Base-by-base conservation (phyloP, 2,797 vertebrate genomes). In the Botia almorhae region DNA sequence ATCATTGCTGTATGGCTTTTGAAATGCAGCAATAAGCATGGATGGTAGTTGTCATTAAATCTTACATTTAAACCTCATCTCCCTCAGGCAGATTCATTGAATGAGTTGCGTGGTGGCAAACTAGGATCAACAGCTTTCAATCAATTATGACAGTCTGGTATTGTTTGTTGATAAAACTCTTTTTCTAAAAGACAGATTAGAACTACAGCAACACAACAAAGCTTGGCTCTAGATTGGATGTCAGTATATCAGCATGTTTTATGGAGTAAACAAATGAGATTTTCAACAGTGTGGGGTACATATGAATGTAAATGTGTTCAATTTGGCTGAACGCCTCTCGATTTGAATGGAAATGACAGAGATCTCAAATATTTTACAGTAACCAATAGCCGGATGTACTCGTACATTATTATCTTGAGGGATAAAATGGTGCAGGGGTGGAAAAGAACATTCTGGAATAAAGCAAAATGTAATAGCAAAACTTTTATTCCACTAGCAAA, bases 1-100 rank as follows among this genome's bases (percentile, higher is more conserved):
- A 56, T 70, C 46, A 58, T 23, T 6, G 0, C n/a, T 55, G 58
- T 21, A 36, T 65, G 36, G 50, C 61, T 65, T 82, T 80, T 71
- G 70, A 69, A 58, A 76, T 76, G 5, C 43, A 46, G 17, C 2
- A 64, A 79, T 60, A 63, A 67, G 16, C 67, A 67, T 36, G 73
- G 67, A 76, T 61, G 56, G 58, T 55, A 51, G 58, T 63, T 80
- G 61, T 76, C 73, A 84, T 72, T 55, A 76, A 67, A 55, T 46
- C 17, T 4, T 74, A 64, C 61, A 76, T 71, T 36, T 56, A 78
- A 76, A 76, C 33, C 61, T 50, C 51, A 83, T 79, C 69, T 65
- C 11, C 68, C 50, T 33, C 7, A 76, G 68, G 39, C 50, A 60
- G 10, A 58, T 80, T 70, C 36, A n/a, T 65, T 79, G 50, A 80